phyloP scores from a whole-genome alignment of 2,888 invertebrate species.

The Galeopsomyia nigrocyanea region DNA sequence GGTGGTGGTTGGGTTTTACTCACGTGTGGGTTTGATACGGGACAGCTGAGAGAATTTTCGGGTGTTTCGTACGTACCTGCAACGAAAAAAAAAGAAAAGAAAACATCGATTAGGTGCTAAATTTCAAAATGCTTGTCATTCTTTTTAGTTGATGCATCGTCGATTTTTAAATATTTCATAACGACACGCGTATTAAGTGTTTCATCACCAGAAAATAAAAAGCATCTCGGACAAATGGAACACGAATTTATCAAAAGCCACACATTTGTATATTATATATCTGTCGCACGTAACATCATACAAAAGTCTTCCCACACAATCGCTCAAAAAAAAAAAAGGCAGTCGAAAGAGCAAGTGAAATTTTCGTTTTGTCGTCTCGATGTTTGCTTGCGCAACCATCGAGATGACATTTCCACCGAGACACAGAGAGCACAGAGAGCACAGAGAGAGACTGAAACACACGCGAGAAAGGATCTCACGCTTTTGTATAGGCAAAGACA shows the following conservation, averaged over 20 bases:
- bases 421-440: not conserved
- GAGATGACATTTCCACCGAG: not conserved
- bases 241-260: not conserved
- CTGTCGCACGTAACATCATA: constrained; percentile 9
- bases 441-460: no score
- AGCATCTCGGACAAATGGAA: not conserved
- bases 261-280: not conserved
- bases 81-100: constrained; percentile 30
- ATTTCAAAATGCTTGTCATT: no score
- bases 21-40: not conserved
- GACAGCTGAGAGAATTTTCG: not conserved
- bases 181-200: not conserved
- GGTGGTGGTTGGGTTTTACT: constrained; percentile 15
- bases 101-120: not conserved
- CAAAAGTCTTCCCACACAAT: not conserved
- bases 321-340: not conserved
- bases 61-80: constrained; percentile 22
- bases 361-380: constrained; percentile 26
- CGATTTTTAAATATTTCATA: no score
- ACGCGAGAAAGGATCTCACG: no score
- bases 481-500: constrained; percentile 18
- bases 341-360: constrained; percentile 13
- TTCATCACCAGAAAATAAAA: not conserved
- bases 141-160: no score
- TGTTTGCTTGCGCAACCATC: constrained; percentile 31